Conservation (phyloP, 1,140 invertebrate genomes). For the Mactra quadrangularis region DNA sequence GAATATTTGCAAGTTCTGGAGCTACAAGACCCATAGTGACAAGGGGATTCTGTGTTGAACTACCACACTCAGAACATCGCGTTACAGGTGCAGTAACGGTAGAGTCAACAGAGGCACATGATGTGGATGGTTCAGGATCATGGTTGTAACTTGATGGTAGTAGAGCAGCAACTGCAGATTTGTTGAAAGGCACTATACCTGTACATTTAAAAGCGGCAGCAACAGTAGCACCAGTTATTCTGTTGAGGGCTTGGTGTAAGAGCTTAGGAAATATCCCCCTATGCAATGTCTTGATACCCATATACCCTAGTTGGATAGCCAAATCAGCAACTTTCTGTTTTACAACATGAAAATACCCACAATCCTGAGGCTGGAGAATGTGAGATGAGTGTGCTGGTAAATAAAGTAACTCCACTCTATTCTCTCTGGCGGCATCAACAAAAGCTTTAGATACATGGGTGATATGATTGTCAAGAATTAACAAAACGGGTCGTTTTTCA, state of each 20-base stretch:
- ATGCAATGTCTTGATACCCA: not conserved
- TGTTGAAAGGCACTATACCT: not conserved
- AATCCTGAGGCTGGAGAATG: not conserved
- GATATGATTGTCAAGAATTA: not conserved
- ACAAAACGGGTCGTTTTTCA: not conserved
- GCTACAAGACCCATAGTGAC: not conserved
- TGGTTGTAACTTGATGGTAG: not conserved
- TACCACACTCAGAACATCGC: not conserved
- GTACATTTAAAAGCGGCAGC: not conserved
- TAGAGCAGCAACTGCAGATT: not conserved
- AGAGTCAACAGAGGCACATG: not conserved
- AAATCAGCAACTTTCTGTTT: not conserved
- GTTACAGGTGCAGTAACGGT: not conserved
- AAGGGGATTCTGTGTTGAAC: not conserved
- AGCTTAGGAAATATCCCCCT: not conserved
- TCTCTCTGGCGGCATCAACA: not conserved
- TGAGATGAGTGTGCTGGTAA: constrained; percentile 6
- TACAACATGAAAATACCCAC: not conserved
- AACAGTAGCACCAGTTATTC: not conserved
- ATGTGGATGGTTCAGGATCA: too few relatives aligned
- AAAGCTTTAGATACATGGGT: not conserved
- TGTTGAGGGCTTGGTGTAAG: not conserved
- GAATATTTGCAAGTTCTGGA: not conserved
- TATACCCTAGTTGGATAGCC: not conserved
- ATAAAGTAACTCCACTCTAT: not conserved